phyloP scores from a whole-genome alignment of 2,797 vertebrate genomes.

The Sylvilagus floridanus region DNA sequence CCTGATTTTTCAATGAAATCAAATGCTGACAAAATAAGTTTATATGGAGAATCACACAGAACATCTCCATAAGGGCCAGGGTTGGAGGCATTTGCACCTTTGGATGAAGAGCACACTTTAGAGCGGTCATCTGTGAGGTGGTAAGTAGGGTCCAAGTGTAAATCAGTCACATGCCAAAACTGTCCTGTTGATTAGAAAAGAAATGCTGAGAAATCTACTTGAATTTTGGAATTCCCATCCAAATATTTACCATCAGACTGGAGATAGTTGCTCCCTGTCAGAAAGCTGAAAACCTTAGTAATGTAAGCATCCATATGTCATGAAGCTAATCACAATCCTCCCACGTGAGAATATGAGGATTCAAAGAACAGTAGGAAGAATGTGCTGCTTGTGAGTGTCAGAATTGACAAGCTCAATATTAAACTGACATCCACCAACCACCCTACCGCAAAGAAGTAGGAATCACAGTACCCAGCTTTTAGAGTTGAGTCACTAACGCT shows the following conservation, averaged over 20 bases:
- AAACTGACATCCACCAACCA: neutral
- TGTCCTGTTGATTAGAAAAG: conserved; percentile 89
- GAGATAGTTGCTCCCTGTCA: neutral
- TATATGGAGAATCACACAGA: conserved; percentile 96
- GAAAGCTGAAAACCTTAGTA: neutral
- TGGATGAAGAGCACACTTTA: conserved; percentile 96
- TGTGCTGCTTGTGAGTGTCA: neutral
- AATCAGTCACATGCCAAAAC: conserved; percentile 98
- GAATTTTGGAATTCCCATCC: conserved; percentile 1
- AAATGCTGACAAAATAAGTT: conserved; percentile 96
- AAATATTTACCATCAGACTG: neutral
- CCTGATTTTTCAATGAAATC: conserved; percentile 91
- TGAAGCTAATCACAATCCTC: neutral
- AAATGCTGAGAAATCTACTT: conserved; percentile 74
- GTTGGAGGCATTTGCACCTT: conserved; percentile 91
- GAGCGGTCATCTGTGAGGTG: conserved; percentile 92
- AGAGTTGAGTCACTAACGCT: conserved; percentile 10
- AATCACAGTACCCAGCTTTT: neutral
- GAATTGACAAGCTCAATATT: neutral
- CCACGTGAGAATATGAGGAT: neutral
- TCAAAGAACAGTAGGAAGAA: neutral
- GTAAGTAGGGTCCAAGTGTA: conserved; percentile 97
- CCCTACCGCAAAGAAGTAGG: neutral
- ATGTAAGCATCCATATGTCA: neutral
- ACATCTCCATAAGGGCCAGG: conserved; percentile 95